Evolutionary conservation across 2,797 vertebrate genomes (phyloP).

Genomic region (Myotis findleyi): DNA sequence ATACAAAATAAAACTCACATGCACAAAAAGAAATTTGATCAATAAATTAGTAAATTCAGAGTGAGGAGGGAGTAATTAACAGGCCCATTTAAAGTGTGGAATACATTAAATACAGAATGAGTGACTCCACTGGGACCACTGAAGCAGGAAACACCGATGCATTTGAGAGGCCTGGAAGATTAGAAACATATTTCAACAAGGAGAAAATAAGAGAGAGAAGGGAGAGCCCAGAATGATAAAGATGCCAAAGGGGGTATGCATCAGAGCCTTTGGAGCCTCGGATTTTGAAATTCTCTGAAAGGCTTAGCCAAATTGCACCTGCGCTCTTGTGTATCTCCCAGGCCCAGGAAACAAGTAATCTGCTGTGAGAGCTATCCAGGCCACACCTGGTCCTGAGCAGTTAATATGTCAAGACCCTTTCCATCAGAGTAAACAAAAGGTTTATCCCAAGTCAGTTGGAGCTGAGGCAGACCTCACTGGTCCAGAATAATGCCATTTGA

Average conservation of each 20-base stretch:
- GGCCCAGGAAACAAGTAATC: conserved; percentile 11
- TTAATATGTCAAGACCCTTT: conserved; percentile 6
- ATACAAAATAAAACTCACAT: conserved; percentile 82
- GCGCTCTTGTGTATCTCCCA: background rate
- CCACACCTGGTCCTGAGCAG: background rate
- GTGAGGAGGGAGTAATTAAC: conserved; percentile 82
- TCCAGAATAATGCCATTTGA: background rate
- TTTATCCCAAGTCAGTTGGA: background rate
- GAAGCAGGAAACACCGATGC: conserved; percentile 77
- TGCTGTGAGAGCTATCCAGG: background rate
- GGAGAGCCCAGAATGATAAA: conserved; percentile 58
- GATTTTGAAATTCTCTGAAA: conserved; percentile 60
- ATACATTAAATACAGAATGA: conserved; percentile 82
- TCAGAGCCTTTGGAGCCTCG: background rate
- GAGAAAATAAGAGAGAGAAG: conserved; percentile 69
- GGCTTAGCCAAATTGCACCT: conserved; percentile 20
- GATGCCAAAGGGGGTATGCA: background rate
- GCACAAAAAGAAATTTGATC: conserved; percentile 83
- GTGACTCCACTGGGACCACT: conserved; percentile 72
- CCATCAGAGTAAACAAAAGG: background rate
- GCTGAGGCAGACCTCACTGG: background rate
- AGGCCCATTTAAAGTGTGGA: conserved; percentile 75
- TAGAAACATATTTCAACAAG: conserved; percentile 81
- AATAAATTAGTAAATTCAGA: conserved; percentile 84
- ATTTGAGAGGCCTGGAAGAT: conserved; percentile 77